Conservation (phyloP, 2,797 vertebrate species). For the Propithecus perrieri region DNA sequence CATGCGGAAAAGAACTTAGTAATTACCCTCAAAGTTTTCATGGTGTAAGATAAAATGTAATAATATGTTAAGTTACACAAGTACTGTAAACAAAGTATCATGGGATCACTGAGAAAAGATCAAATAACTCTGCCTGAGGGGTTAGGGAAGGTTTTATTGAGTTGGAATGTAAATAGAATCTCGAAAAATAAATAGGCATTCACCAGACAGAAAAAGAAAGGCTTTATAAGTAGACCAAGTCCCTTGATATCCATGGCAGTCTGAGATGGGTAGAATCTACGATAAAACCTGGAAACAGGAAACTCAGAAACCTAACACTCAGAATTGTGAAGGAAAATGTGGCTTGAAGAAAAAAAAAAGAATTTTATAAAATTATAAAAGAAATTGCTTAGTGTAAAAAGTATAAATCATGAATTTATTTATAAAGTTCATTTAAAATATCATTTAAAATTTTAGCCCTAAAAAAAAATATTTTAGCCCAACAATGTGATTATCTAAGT, state of each 20-base stretch:
- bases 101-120: neutral
- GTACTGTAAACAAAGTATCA: neutral
- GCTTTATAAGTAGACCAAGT: neutral
- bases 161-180: neutral
- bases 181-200: conserved; percentile 12
- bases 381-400: neutral
- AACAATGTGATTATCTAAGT: neutral
- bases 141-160: neutral
- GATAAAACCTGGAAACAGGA: neutral
- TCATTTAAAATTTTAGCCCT: neutral
- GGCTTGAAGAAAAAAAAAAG: neutral
- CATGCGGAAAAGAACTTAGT: neutral
- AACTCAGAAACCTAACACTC: neutral
- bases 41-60: neutral
- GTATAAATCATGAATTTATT: neutral
- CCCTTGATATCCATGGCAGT: neutral
- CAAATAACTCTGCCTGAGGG: neutral
- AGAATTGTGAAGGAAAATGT: neutral
- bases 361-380: neutral
- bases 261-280: neutral
- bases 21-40: neutral
- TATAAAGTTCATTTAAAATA: neutral
- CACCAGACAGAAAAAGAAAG: conserved; percentile 28
- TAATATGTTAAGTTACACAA: neutral
- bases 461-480: neutral